These are phyloP conservation scores for Telmatherina bonti DNA, from an alignment of 2,797 vertebrate genomes.

Conservation along the genomic window DNA sequence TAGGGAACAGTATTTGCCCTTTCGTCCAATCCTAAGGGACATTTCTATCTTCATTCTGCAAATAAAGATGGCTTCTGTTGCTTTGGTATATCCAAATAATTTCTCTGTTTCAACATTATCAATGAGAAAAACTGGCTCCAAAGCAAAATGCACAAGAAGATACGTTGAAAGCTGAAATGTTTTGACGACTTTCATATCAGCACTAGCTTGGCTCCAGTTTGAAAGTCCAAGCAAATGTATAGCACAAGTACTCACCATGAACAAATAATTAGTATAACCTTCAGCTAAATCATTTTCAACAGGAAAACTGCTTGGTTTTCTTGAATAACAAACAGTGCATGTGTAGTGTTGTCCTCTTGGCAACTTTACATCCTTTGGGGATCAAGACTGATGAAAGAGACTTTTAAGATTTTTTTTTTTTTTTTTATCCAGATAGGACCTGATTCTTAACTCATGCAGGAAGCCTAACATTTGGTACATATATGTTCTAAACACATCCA, in stretches of 20 bases:
- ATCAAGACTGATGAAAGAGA: background rate
- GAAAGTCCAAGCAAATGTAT: too few relatives aligned
- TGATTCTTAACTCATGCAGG: background rate
- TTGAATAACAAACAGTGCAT: background rate
- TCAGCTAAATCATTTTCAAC: background rate
- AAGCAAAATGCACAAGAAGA: background rate
- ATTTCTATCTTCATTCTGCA: too few relatives aligned
- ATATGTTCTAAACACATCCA: background rate
- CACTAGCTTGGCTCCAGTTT: background rate
- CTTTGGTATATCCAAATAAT: background rate
- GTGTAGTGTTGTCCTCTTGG: background rate
- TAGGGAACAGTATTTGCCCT: too few relatives aligned
- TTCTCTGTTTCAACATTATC: background rate
- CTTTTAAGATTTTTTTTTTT: background rate
- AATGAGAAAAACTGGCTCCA: background rate
- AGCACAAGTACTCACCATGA: too few relatives aligned
- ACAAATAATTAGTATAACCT: too few relatives aligned
- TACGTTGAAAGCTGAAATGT: background rate
- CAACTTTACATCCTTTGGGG: background rate
- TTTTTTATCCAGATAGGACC: background rate
- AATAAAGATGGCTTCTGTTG: background rate
- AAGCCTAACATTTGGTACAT: background rate
- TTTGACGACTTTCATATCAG: background rate
- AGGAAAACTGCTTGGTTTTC: background rate
- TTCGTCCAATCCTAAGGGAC: too few relatives aligned